Evolutionary conservation across 2,113 vertebrate genomes (phyloP).

Genomic region (Xenotilapia leptura): DNA sequence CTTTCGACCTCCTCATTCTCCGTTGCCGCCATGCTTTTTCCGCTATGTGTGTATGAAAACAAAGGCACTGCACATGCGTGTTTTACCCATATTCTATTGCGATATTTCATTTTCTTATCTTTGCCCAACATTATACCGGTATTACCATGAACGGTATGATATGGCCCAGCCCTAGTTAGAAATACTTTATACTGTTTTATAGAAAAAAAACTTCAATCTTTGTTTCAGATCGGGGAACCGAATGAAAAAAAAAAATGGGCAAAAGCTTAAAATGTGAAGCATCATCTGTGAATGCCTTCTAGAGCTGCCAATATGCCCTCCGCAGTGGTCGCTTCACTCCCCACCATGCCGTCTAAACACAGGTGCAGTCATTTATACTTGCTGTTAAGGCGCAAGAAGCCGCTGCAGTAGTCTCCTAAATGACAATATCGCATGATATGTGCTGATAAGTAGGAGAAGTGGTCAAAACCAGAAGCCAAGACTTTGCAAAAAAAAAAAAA

Average conservation of each 20-base stretch:
- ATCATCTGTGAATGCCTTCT: not conserved
- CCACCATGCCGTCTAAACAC: not conserved
- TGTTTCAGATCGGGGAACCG: not conserved
- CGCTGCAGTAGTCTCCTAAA: not conserved
- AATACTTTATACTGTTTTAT: not conserved
- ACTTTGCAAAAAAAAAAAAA: not conserved
- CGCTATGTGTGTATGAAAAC: no score
- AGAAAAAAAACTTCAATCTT: not conserved
- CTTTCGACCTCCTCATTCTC: no score
- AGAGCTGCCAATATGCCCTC: not conserved
- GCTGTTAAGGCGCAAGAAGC: not conserved
- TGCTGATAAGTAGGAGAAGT: not conserved
- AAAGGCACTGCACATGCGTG: no score
- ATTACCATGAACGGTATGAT: no score
- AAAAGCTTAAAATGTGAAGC: not conserved
- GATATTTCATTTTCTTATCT: no score
- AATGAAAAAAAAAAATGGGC: not conserved
- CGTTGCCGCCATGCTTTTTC: no score
- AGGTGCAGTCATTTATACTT: not conserved
- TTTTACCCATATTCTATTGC: no score
- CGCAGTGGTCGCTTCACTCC: not conserved
- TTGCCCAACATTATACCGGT: no score
- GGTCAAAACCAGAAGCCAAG: not conserved
- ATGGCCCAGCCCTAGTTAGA: not conserved
- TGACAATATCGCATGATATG: not conserved